These are phyloP conservation scores for Progne subis DNA, from an alignment of 2,113 vertebrate genomes.

Conservation along the genomic window DNA sequence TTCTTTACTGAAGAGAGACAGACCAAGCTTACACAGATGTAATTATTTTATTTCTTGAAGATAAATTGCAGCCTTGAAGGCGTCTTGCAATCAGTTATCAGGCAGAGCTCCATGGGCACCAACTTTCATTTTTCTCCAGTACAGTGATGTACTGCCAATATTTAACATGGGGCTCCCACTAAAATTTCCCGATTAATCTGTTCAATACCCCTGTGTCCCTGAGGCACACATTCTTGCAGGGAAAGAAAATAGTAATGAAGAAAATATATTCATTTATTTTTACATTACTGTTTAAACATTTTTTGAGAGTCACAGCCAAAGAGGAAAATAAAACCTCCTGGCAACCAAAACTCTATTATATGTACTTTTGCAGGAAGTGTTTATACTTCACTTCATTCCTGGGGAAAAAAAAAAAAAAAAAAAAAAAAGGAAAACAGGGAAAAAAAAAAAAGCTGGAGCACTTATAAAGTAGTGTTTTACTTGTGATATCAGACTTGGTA, in stretches of 20 bases:
- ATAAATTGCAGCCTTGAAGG: conserved; percentile 57
- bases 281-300: conserved; percentile 60
- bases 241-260: conserved; percentile 58
- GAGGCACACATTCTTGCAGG: conserved; percentile 25
- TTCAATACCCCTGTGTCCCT: conserved; percentile 16
- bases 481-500: not conserved
- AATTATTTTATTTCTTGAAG: conserved; percentile 40
- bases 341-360: conserved; percentile 54
- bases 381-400: conserved; percentile 36
- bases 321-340: conserved; percentile 62
- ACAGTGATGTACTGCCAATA: conserved; percentile 49
- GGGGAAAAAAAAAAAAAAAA: not conserved
- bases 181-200: conserved; percentile 49
- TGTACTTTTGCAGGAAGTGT: conserved; percentile 54
- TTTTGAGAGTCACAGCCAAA: conserved; percentile 63
- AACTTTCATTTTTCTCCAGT: conserved; percentile 26
- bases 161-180: conserved; percentile 41
- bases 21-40: conserved; percentile 33
- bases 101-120: conserved; percentile 12
- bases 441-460: not conserved
- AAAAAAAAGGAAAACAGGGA: not conserved
- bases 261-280: conserved; percentile 69
- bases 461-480: not conserved
- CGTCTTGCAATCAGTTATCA: conserved; percentile 60
- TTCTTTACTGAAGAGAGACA: not conserved